phyloP scores from a whole-genome alignment of 2,888 invertebrate species.

The Nemotelus pantherinus region DNA sequence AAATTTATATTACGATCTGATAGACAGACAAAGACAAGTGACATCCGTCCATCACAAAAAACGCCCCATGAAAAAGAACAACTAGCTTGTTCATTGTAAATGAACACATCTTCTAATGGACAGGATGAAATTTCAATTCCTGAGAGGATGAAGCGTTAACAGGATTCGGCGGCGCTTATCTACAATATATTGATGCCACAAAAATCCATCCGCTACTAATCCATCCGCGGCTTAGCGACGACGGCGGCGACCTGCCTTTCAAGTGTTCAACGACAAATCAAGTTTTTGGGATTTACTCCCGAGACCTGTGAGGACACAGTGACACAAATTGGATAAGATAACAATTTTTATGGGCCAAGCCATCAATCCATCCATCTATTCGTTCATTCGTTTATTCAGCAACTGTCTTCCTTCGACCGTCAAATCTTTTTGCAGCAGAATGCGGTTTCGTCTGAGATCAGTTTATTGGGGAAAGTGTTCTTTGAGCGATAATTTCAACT shows the following conservation, averaged over 20 bases:
- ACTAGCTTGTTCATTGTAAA: slow-evolving; percentile 16
- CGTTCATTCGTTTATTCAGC: slow-evolving; percentile 21
- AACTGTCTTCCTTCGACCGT: slow-evolving; percentile 3
- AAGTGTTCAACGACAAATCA: slow-evolving; percentile 23
- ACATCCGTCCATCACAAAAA: slow-evolving; percentile 38
- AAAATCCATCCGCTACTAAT: slow-evolving; percentile 31
- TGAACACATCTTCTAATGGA: slow-evolving; percentile 36
- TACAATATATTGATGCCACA: slow-evolving; percentile 30
- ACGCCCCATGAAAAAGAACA: slow-evolving; percentile 13
- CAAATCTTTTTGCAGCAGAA: neutral
- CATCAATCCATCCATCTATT: slow-evolving; percentile 46
- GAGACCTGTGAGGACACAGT: slow-evolving; percentile 29
- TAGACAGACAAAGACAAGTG: slow-evolving; percentile 31
- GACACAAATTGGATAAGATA: slow-evolving; percentile 50
- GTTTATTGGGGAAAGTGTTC: neutral
- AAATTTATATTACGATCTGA: slow-evolving; percentile 13
- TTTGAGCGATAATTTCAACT: too few relatives aligned
- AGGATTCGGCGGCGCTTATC: slow-evolving; percentile 34
- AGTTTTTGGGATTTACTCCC: slow-evolving; percentile 10
- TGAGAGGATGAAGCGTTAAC: slow-evolving; percentile 13
- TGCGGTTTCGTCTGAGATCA: neutral
- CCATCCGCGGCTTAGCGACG: neutral
- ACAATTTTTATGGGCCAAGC: slow-evolving; percentile 48
- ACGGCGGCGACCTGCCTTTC: neutral
- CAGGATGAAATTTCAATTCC: slow-evolving; percentile 2